Percentiles rank a stretch among this genome's conserved stretches.
Conservation (phyloP, 2,797 vertebrate genomes). For the Neosilurus hyrtlii region DNA sequence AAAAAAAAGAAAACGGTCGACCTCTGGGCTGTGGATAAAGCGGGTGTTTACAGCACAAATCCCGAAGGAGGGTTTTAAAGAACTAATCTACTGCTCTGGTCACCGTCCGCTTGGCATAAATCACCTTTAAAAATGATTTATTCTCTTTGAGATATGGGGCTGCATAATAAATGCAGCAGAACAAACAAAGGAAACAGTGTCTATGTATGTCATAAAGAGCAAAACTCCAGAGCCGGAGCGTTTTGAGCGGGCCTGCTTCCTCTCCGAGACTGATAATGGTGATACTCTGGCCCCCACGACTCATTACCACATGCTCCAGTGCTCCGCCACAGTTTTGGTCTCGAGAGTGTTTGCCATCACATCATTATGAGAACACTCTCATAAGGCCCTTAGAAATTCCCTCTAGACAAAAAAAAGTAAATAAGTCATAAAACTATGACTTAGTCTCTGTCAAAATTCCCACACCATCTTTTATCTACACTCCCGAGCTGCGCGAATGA, state of each 20-base stretch:
- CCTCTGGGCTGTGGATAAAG: conserved; percentile 64
- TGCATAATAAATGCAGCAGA: conserved; percentile 57
- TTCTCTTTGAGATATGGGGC: conserved; percentile 58
- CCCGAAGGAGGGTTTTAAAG: conserved; percentile 62
- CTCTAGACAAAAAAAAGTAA: conserved; percentile 21
- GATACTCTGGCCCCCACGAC: conserved; percentile 46
- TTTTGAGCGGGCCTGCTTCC: conserved; percentile 44
- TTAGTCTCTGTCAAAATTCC: conserved; percentile 3
- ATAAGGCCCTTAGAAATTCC: conserved; percentile 19
- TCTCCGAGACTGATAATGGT: conserved; percentile 53
- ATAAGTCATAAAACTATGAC: conserved; percentile 20
- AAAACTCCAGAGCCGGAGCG: conserved; percentile 43
- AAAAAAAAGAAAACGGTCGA: conserved; percentile 59
- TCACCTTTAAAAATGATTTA: conserved; percentile 69
- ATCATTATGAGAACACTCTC: conserved; percentile 45
- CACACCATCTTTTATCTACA: neutral
- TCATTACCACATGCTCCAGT: conserved; percentile 52
- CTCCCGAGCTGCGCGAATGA: neutral
- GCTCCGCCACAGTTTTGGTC: conserved; percentile 11
- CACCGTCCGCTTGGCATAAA: conserved; percentile 63
- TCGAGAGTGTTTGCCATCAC: conserved; percentile 34
- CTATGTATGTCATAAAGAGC: conserved; percentile 51
- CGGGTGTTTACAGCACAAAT: conserved; percentile 63
- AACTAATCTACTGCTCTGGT: conserved; percentile 65
- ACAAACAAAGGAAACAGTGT: conserved; percentile 57